These are phyloP conservation scores for Tachycineta bicolor DNA, from an alignment of 2,113 vertebrate species.

Conservation along the genomic window DNA sequence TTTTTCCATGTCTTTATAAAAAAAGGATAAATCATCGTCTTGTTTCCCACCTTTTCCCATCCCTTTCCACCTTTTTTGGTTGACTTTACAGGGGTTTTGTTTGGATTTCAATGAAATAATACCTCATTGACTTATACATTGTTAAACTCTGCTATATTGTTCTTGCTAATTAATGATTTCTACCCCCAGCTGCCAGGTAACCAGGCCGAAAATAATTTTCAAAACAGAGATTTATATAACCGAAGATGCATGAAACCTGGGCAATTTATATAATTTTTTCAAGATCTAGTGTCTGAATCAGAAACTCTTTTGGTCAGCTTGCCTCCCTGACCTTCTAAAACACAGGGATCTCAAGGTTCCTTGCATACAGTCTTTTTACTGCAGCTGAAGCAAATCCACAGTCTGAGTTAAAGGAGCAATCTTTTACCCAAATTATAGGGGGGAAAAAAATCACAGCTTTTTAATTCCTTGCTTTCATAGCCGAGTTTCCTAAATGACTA, in stretches of 20 bases:
- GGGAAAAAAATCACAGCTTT: neutral
- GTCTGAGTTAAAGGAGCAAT: neutral
- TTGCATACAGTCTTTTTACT: neutral
- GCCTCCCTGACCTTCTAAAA: neutral
- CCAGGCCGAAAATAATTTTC: neutral
- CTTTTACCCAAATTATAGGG: neutral
- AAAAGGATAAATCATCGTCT: neutral
- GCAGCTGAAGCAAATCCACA: neutral
- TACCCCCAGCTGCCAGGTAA: neutral
- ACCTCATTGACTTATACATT: neutral
- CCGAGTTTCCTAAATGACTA: neutral
- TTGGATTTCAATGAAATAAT: neutral
- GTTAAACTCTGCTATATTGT: neutral
- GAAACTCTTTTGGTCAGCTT: neutral
- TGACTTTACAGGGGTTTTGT: neutral
- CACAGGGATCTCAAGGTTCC: neutral
- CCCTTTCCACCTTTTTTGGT: neutral
- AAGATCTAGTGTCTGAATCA: neutral
- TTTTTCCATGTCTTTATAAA: slow-evolving; percentile 22
- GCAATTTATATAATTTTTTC: neutral
- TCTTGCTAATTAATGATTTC: neutral
- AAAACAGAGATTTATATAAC: neutral
- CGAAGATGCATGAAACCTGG: neutral
- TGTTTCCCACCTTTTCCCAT: neutral
- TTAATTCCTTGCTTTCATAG: neutral